A percentile compares a stretch with the other conserved stretches of the same genome.
phyloP scores from a whole-genome alignment of 2,888 invertebrate species.

The Brachypterus glaber region DNA sequence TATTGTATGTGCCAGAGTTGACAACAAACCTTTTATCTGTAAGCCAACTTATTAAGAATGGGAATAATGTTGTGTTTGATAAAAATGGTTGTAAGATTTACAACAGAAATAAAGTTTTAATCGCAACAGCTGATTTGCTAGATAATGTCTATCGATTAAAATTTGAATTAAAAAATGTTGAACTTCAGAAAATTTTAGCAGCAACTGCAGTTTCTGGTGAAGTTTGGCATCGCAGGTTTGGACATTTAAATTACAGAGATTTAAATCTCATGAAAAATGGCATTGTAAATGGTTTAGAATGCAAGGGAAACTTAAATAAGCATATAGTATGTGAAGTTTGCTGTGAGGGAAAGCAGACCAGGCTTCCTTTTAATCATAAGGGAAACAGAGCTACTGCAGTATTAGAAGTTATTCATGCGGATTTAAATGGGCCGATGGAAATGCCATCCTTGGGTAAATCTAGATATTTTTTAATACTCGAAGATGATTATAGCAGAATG shows the following conservation, averaged over 20 bases:
- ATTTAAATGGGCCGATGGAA: slow-evolving; percentile 28
- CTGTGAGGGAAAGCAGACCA: slow-evolving; percentile 25
- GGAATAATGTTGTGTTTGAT: slow-evolving; percentile 20
- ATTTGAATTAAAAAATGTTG: slow-evolving; percentile 10
- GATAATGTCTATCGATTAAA: slow-evolving; percentile 21
- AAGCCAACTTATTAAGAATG: slow-evolving; percentile 22
- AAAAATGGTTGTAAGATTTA: slow-evolving; percentile 16
- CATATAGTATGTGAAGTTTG: slow-evolving; percentile 14
- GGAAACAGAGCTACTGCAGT: slow-evolving; percentile 19
- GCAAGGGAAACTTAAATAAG: background rate
- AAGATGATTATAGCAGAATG: slow-evolving; percentile 26
- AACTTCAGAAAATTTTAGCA: background rate
- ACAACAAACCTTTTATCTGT: slow-evolving; percentile 24
- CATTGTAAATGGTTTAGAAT: slow-evolving; percentile 3
- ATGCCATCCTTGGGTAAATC: slow-evolving; percentile 19
- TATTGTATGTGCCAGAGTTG: slow-evolving; percentile 20
- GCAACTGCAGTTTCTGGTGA: slow-evolving; percentile 4
- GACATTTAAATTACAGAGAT: slow-evolving; percentile 13
- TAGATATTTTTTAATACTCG: slow-evolving; percentile 26
- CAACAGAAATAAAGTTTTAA: slow-evolving; percentile 13
- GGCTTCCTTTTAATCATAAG: slow-evolving; percentile 22
- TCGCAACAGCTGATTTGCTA: slow-evolving; percentile 18
- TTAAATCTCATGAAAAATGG: slow-evolving; percentile 7
- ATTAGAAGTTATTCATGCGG: slow-evolving; percentile 26
- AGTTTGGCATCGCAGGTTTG: slow-evolving; percentile 19